Base-by-base conservation (phyloP, 2,888 invertebrate species). In the Sphaerophoria taeniata region DNA sequence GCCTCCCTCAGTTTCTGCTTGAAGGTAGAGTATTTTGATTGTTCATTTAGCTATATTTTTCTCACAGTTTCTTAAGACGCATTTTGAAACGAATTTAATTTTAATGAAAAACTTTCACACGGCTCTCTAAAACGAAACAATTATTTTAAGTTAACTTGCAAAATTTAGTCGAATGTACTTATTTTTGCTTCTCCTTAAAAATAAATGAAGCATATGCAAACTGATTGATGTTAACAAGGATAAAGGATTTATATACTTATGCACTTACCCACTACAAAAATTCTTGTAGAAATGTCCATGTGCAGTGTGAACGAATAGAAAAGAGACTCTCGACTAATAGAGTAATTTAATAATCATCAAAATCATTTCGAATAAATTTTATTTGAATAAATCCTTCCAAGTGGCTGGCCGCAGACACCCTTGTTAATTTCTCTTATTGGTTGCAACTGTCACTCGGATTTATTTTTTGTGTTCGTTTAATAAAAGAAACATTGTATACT, bases 381-480 rank as follows among this genome's bases (percentile, higher is more conserved):
- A 65, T 82, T 86, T 77, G 81, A 86, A 82, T 86, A 78, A 82
- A 82, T 81, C 86, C 86, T 86, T 86, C 86, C 82, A 45, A 82
- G 73, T 86, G 86, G 86, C 77, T 81, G 77, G 82, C 86, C 86
- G 86, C 86, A 86, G 81, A 81, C 82, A 86, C 82, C 86, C 78
- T 73, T 72, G 61, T 36, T 85, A 77, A 81, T 81, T 81, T 76
- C 63, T 77, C 53, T 81, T 56, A 80, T 81, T 81, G 81, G 76
- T 60, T 76, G 85, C 85, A 85, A 85, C 85, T 85, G 85, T 85
- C 76, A 70, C 63, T 76, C 49, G 73, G 77, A 81, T 67, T 67
- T 60, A 80, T 67, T 67, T 60, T 51, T 11, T 14, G 34, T 24
- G 16, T 76, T 76, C 24, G 39, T 39, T 39, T 70, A 71, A 81